Conservation (phyloP, 2,797 vertebrate genomes). For the Stomatorhinus walkeri region DNA sequence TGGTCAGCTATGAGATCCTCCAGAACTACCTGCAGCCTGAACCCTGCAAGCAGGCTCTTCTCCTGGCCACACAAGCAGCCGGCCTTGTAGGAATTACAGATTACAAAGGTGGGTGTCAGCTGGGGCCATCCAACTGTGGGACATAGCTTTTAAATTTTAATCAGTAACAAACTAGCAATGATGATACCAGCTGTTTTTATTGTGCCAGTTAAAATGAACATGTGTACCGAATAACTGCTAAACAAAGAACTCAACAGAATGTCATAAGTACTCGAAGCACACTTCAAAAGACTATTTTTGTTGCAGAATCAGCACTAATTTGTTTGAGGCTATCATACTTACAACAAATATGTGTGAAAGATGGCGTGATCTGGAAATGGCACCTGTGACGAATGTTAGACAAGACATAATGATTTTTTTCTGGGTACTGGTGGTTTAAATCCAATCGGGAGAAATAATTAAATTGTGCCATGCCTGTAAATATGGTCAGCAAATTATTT, state of each 20-base stretch:
- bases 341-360: neutral
- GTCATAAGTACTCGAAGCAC: neutral
- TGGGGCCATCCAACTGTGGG: neutral
- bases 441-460: constrained; percentile 1
- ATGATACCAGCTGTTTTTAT: neutral
- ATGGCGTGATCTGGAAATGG: neutral
- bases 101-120: constrained; percentile 53
- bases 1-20: constrained; percentile 67
- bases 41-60: constrained; percentile 63
- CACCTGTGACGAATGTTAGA: neutral
- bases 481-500: constrained; percentile 17
- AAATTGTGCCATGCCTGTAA: constrained; percentile 4
- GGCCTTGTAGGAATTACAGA: constrained; percentile 51
- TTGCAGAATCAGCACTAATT: neutral
- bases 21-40: constrained; percentile 66
- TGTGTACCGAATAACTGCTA: neutral
- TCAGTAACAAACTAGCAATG: neutral
- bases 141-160: neutral
- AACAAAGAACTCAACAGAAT: neutral
- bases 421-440: neutral
- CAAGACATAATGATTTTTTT: neutral
- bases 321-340: neutral
- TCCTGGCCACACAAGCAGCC: constrained; percentile 56
- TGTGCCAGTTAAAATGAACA: neutral
- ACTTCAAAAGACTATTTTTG: neutral